A percentile compares a stretch with the other conserved stretches of the same genome.
These are phyloP conservation scores for Eurystomus gularis DNA, from an alignment of 2,113 vertebrate species.

Conservation along the genomic window DNA sequence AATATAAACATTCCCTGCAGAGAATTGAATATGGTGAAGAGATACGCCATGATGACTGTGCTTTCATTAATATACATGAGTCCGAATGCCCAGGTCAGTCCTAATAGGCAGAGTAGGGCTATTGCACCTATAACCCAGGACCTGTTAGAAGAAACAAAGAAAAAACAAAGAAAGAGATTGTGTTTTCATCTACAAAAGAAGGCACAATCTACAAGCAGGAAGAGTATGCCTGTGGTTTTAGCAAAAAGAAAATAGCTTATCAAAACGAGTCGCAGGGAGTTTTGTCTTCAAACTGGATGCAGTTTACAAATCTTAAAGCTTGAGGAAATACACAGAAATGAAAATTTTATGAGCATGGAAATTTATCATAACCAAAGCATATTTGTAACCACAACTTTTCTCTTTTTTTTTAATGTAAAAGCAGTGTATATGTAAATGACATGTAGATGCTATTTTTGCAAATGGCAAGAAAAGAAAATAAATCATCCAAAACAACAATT, in stretches of 20 bases:
- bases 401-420: conserved; percentile 25
- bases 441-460: conserved; percentile 64
- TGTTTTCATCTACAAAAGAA: not conserved
- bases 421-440: conserved; percentile 63
- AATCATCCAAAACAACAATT: not conserved
- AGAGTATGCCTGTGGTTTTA: conserved; percentile 14
- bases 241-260: not conserved
- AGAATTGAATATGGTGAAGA: conserved; percentile 99
- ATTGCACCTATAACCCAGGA: conserved; percentile 99
- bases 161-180: not conserved
- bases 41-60: conserved; percentile 99
- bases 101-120: conserved; percentile 94
- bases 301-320: conserved; percentile 59
- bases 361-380: conserved; percentile 55
- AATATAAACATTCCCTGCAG: conserved; percentile 99
- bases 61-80: conserved; percentile 99
- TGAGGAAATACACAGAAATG: conserved; percentile 63
- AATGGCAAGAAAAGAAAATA: conserved; percentile 40
- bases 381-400: conserved; percentile 19
- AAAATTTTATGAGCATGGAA: conserved; percentile 57
- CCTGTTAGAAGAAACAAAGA: conserved; percentile 74
- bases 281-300: conserved; percentile 52
- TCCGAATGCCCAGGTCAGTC: conserved; percentile 97
- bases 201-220: conserved; percentile 1
- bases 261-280: not conserved